These are phyloP conservation scores for Gymnocypris eckloni DNA, from an alignment of 2,797 vertebrate genomes.

Conservation along the genomic window DNA sequence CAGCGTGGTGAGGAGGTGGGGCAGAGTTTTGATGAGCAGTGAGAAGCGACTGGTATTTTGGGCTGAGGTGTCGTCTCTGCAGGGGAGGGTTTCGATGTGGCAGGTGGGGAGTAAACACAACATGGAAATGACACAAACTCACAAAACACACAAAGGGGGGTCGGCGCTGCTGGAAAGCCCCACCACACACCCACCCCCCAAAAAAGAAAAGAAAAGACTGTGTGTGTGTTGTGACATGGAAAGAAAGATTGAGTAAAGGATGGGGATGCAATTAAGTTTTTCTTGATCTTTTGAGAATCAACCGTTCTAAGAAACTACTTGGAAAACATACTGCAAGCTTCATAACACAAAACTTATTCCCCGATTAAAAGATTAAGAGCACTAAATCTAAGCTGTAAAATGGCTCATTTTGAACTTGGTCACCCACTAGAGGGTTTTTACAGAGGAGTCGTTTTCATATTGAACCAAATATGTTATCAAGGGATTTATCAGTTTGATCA, in stretches of 20 bases:
- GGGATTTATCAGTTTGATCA: not conserved
- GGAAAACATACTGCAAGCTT: not conserved
- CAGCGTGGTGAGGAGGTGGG: conserved; percentile 66
- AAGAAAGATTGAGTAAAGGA: not conserved
- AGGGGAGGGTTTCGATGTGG: conserved; percentile 55
- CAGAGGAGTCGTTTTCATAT: too few relatives aligned
- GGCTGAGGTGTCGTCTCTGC: conserved; percentile 63
- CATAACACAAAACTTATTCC: not conserved
- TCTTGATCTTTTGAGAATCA: conserved; percentile 7
- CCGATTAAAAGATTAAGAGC: not conserved
- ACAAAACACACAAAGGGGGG: conserved; percentile 39
- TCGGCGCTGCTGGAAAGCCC: not conserved
- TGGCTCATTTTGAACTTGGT: not conserved
- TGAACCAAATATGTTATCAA: not conserved
- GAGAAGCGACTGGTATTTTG: conserved; percentile 66
- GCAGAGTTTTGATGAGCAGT: conserved; percentile 66
- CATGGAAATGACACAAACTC: conserved; percentile 44
- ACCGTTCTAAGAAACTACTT: not conserved
- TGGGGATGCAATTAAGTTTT: not conserved
- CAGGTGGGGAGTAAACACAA: conserved; percentile 78
- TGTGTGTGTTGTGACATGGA: not conserved
- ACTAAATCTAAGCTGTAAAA: not conserved
- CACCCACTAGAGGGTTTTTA: not conserved
- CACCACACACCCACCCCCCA: too few relatives aligned
- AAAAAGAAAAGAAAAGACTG: not conserved